Conservation (phyloP, 1,140 invertebrate genomes). For the Dinothrombium tinctorium region DNA sequence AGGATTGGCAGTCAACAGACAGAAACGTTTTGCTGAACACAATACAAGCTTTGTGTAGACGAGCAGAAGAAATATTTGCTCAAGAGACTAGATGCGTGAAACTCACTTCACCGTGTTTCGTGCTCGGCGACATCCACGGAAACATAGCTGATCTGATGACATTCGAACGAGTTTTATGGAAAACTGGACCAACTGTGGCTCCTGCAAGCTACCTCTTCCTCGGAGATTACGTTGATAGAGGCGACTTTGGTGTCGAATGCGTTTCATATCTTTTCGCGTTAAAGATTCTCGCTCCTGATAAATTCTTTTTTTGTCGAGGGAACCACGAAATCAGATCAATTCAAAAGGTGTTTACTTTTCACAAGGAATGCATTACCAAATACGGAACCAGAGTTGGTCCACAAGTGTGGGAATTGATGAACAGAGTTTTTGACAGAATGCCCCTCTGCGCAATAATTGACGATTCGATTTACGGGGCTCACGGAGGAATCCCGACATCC, state of each 20-base stretch:
- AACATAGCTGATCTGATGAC: conserved; percentile 32
- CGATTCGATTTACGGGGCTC: conserved; percentile 41
- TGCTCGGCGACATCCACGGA: conserved; percentile 32
- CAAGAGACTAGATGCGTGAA: conserved; percentile 12
- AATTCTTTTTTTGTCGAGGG: conserved; percentile 32
- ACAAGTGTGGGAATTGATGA: conserved; percentile 38
- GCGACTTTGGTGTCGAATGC: conserved; percentile 21
- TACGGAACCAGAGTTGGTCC: conserved; percentile 35
- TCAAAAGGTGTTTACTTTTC: conserved; percentile 43
- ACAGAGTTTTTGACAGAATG: conserved; percentile 39
- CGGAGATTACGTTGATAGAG: conserved; percentile 39
- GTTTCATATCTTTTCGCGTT: conserved; percentile 34
- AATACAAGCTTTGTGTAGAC: conserved; percentile 10
- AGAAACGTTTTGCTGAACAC: background rate
- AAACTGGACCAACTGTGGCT: conserved; percentile 28
- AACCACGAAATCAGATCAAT: conserved; percentile 37
- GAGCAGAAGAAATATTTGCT: conserved; percentile 4
- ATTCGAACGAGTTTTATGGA: conserved; percentile 35
- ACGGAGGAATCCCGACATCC: conserved; percentile 44
- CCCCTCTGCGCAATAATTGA: conserved; percentile 41
- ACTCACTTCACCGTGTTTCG: conserved; percentile 28
- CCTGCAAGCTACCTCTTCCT: conserved; percentile 34
- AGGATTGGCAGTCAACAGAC: conserved; percentile 1
- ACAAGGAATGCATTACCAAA: conserved; percentile 32
- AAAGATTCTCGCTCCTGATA: conserved; percentile 31